Evolutionary conservation across 2,113 vertebrate species (phyloP), one percentile per base, ranked within the genome.

Genomic region (Misgurnus anguillicaudatus): DNA sequence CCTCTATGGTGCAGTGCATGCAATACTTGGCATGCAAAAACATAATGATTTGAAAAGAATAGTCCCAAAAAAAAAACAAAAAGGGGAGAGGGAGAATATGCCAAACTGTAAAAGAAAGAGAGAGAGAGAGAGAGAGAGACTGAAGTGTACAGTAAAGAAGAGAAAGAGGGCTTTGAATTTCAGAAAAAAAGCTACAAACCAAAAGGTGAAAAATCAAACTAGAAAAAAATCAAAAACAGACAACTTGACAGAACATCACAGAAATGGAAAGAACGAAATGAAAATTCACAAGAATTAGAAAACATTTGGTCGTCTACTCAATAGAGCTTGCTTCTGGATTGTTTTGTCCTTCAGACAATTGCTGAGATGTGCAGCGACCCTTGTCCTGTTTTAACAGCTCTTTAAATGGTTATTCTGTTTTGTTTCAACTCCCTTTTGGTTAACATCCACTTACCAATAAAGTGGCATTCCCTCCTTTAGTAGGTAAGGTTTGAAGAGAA

Each of bases 371-470:
- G 95, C 95, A 97, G 94, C 94, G 93, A 95, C 95, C 95, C 95
- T 96, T 96, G 95, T 94, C 92, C 87, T 88, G 87, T 79, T 61
- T 73, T 88, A 87, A 87, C 80, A 82, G 83, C 84, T 86, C 84
- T 86, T 88, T 89, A 87, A 88, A 93, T 93, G 89, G 92, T 95
- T 94, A 94, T 93, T 94, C 93, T 85, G 84, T 93, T 92, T 92
- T 94, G 53, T 19, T 91, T 95, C 95, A 97, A 96, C 94, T 96
- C 96, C 98, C 96, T 98, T 97, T 95, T 98, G 96, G 96, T 97
- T 98, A 98, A 97, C 96, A 96, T 98, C 96, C 98, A 99, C 98
- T 99, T 99, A 99, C 98, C 98, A 99, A 99, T 95, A 98, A 99
- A 98, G 96, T 98, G 97, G 96, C 90, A 97, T 97, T 99, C 98